Conservation (phyloP, 2,888 invertebrate genomes). For the Aporophyla nigra region DNA sequence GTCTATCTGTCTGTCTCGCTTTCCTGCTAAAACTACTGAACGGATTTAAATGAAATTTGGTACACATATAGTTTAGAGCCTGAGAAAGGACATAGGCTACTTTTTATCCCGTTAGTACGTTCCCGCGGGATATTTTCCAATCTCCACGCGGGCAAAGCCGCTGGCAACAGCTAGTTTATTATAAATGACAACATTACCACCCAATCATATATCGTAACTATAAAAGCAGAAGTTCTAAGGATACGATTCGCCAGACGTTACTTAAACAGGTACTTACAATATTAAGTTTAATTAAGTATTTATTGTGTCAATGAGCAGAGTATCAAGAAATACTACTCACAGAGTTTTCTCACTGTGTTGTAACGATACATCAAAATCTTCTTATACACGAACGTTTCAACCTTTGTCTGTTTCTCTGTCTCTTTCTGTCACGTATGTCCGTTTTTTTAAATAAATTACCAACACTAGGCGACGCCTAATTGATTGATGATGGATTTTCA, state of each 20-base stretch:
- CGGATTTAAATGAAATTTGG: too few relatives aligned
- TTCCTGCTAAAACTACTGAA: too few relatives aligned
- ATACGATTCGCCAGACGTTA: conserved; percentile 44
- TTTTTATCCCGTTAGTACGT: too few relatives aligned
- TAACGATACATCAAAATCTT: background rate
- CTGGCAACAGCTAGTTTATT: too few relatives aligned
- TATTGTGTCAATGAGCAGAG: conserved; percentile 26
- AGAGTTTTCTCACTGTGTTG: background rate
- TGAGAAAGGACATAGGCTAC: too few relatives aligned
- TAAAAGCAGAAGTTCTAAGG: conserved; percentile 58
- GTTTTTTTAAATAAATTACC: background rate
- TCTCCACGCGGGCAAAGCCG: too few relatives aligned
- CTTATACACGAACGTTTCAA: too few relatives aligned
- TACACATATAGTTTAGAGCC: too few relatives aligned
- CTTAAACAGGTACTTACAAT: conserved; percentile 9
- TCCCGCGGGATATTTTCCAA: too few relatives aligned
- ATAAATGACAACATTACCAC: conserved; percentile 21
- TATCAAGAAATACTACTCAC: conserved; percentile 11
- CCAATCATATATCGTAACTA: conserved; percentile 27
- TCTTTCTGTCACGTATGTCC: background rate
- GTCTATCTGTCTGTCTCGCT: too few relatives aligned
- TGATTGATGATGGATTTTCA: background rate
- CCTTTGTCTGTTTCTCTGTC: background rate
- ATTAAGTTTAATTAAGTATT: conserved; percentile 47
- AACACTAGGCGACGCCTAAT: background rate